A percentile compares a stretch with the other conserved stretches of the same genome.
Evolutionary conservation across 2,888 invertebrate species (phyloP).

Genomic region (Gibbula magus): DNA sequence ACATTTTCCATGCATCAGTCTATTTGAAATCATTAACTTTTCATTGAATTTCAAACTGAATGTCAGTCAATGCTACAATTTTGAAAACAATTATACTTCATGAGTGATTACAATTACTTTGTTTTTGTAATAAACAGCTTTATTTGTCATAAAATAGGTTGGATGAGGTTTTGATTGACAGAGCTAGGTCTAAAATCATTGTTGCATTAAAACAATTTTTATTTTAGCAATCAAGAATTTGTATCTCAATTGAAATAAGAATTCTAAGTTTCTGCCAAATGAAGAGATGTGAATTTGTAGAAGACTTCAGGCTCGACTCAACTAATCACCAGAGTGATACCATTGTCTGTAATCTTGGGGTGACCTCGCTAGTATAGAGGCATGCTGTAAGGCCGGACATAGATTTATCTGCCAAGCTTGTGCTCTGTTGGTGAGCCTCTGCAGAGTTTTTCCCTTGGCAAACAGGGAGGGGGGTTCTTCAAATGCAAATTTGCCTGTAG

Average conservation of each 20-base stretch:
- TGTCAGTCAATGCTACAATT: no score
- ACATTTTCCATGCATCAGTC: no score
- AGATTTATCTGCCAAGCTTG: slow-evolving; percentile 34
- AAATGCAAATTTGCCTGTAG: background rate
- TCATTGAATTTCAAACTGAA: no score
- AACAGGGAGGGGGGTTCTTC: slow-evolving; percentile 4
- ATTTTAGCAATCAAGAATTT: no score
- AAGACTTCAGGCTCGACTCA: background rate
- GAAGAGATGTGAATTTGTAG: background rate
- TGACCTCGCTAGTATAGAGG: slow-evolving; percentile 32
- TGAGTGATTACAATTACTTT: no score
- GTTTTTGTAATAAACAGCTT: no score
- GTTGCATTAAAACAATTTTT: no score
- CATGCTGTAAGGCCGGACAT: slow-evolving; percentile 65
- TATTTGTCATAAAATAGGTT: no score
- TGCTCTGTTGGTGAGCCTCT: background rate
- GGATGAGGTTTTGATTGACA: no score
- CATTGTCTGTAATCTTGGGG: slow-evolving; percentile 67
- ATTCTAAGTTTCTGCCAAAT: background rate
- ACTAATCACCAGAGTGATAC: slow-evolving; percentile 47
- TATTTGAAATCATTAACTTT: no score
- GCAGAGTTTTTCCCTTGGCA: background rate
- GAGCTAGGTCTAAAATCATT: no score
- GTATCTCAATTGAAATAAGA: background rate
- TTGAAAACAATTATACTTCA: no score